Evolutionary conservation across 1,140 invertebrate species (phyloP).

Genomic region (Choristoneura fumiferana): DNA sequence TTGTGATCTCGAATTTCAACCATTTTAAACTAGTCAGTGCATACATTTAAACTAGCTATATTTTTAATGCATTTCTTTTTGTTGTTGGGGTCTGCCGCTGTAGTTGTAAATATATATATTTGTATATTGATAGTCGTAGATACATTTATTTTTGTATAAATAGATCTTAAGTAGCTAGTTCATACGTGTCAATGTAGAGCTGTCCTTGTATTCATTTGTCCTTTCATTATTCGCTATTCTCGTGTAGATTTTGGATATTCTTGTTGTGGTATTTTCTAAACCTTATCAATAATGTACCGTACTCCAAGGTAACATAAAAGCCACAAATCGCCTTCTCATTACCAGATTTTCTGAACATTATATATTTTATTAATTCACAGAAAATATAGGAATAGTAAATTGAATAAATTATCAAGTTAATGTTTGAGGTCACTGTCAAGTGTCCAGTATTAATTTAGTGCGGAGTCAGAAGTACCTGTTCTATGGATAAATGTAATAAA

Average conservation of each 20-base stretch:
- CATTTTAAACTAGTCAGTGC: conserved; percentile 27
- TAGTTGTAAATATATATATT: conserved; percentile 10
- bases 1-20: conserved; percentile 57
- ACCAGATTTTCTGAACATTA: not conserved
- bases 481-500: conserved; percentile 7
- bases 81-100: not conserved
- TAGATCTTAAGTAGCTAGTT: not conserved
- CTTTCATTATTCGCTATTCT: not conserved
- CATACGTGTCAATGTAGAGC: conserved; percentile 9
- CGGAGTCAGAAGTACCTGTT: conserved; percentile 55
- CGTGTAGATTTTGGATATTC: conserved; percentile 15
- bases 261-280: conserved; percentile 5
- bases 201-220: not conserved
- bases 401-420: not conserved
- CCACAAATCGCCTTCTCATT: not conserved
- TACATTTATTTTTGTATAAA: conserved; percentile 15
- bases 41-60: not conserved
- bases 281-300: no score
- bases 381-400: not conserved
- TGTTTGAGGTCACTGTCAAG: not conserved
- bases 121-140: conserved; percentile 4
- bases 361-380: not conserved
- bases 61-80: conserved; percentile 6
- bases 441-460: conserved; percentile 20
- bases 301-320: not conserved